Evolutionary conservation across 2,888 invertebrate genomes (phyloP), one percentile per base, ranked within the genome.

Genomic region (Tetrapedia diversipes): DNA sequence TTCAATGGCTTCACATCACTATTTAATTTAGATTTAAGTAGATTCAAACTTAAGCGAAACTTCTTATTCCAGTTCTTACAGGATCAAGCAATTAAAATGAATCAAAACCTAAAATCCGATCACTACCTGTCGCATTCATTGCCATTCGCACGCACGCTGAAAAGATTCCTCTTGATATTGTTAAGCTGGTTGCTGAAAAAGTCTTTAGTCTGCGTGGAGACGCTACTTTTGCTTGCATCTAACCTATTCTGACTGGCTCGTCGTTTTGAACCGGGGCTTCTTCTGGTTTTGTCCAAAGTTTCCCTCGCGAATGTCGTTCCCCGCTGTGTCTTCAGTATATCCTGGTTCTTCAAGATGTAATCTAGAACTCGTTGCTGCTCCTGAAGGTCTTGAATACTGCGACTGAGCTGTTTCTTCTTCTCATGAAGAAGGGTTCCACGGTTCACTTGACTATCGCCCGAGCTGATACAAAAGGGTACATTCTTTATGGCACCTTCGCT

Each of bases 361-460:
- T 90, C 89, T 43, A 92, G 79, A 2, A 90, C 86, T 2, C 87
- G 87, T 14, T 89, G 87, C 60, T 91, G 90, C 68, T 92, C 91
- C 53, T 92, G 88, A 27, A 92, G 90, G 73, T 91, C 88, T 32
- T 91, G 87, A 32, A 90, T 89, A 47, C 91, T 88, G 37, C 86
- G 87, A 84, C 89, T 85, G 43, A 90, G 83, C 10, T 87, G 80
- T 22, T 82, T 82, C 60, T 89, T 88, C 59, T 86, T 89, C 39
- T 83, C 75, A 16, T 79, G 69, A n/a, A 85, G 74, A 0, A 75
- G 24, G 4, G 39, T 47, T 0, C 54, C 80, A 1, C 79, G 82
- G 75, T 82, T 75, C 16, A 51, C 45, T 43, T 19, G 54, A 56
- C 75, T 59, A 32, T 88, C 87, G 39, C 81, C 77, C 53, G 84